Conservation (phyloP, 64 coral and sea anemone genomes). For the Acropora tenuis region DNA sequence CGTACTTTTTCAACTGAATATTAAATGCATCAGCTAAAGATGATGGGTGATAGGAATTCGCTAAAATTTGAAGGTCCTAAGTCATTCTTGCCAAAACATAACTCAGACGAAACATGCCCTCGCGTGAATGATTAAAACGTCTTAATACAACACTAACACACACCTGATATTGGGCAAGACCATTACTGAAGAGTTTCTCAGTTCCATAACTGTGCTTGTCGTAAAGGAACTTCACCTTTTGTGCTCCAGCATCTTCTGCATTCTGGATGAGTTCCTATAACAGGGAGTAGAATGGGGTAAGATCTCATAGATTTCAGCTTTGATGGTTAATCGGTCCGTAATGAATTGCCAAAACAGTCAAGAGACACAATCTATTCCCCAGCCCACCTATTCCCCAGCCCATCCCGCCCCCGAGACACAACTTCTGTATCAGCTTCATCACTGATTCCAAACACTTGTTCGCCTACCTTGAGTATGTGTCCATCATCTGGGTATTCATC, state of each 20-base stretch:
- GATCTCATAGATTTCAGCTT: too few relatives aligned
- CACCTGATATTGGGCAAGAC: not conserved
- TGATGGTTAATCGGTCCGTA: too few relatives aligned
- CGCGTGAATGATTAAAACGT: too few relatives aligned
- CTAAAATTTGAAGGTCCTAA: not conserved
- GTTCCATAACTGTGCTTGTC: not conserved
- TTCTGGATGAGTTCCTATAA: not conserved
- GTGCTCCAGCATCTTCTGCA: not conserved
- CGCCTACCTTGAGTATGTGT: not conserved
- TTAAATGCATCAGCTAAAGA: too few relatives aligned
- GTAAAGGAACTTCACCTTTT: not conserved
- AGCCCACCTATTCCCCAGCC: too few relatives aligned
- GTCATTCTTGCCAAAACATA: not conserved
- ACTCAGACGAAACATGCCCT: not conserved
- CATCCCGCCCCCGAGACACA: too few relatives aligned
- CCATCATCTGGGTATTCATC: constrained; percentile 13
- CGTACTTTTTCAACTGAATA: too few relatives aligned
- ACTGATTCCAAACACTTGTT: too few relatives aligned
- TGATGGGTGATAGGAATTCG: not conserved
- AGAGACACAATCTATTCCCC: too few relatives aligned
- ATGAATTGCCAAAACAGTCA: too few relatives aligned
- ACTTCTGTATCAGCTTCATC: too few relatives aligned
- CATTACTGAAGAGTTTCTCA: not conserved
- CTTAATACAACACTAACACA: not conserved
- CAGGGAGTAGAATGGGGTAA: not conserved